phyloP scores from a whole-genome alignment of 2,113 vertebrate genomes.

The zebrafish (Danio rerio) region DNA sequence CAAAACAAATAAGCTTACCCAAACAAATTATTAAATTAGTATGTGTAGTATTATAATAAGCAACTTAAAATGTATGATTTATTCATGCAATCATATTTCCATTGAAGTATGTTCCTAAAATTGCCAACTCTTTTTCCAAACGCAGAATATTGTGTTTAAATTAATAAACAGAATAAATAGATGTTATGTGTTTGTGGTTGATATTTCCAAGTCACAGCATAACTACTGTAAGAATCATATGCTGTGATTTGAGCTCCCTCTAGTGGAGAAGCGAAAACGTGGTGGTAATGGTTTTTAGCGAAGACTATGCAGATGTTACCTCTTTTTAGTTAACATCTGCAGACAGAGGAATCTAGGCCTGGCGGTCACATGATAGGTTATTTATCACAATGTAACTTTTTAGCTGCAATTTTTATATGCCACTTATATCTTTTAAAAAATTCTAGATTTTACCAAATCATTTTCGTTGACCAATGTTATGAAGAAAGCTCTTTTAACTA shows the following conservation, averaged over 20 bases:
- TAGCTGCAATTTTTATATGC: background rate
- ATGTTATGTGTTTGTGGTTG: background rate
- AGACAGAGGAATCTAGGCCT: background rate
- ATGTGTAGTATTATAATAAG: too few relatives aligned
- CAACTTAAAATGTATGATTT: too few relatives aligned
- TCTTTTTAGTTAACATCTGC: background rate
- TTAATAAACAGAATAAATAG: background rate
- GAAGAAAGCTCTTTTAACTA: too few relatives aligned
- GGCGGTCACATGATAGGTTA: background rate
- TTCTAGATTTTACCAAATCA: too few relatives aligned
- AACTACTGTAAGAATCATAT: conserved; percentile 19
- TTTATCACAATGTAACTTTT: background rate
- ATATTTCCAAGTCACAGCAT: background rate
- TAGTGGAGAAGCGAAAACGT: conserved; percentile 41
- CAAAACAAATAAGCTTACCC: too few relatives aligned
- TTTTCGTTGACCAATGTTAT: too few relatives aligned
- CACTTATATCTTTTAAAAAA: too few relatives aligned
- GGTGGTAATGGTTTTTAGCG: too few relatives aligned
- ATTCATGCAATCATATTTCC: background rate
- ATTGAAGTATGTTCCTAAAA: too few relatives aligned
- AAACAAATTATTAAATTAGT: too few relatives aligned
- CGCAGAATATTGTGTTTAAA: background rate
- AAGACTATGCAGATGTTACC: too few relatives aligned
- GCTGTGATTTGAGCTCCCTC: conserved; percentile 49
- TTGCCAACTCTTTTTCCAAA: background rate